Conservation (phyloP, 2,888 invertebrate species). For the Esperia sulphurella region DNA sequence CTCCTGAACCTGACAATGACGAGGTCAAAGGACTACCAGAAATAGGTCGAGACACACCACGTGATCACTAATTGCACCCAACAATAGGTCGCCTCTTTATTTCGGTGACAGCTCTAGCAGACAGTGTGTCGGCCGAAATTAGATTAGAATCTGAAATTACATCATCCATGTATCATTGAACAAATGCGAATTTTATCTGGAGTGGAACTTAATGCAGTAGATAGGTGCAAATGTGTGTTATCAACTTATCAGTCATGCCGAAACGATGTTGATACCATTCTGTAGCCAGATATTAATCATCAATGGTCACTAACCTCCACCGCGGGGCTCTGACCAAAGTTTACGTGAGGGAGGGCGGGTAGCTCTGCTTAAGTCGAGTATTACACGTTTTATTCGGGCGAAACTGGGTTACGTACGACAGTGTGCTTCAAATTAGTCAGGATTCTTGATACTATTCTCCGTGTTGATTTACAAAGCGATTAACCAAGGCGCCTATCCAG, state of each 20-base stretch:
- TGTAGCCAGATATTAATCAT: background rate
- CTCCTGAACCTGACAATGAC: background rate
- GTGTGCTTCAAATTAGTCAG: conserved; percentile 15
- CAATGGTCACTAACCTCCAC: background rate
- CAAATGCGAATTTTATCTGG: background rate
- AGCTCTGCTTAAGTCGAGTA: background rate
- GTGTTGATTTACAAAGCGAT: too few relatives aligned
- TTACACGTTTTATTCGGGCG: background rate
- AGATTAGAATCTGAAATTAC: background rate
- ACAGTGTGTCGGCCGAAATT: background rate
- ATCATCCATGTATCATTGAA: background rate
- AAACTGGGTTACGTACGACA: conserved; percentile 24
- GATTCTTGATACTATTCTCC: too few relatives aligned
- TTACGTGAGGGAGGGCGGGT: background rate
- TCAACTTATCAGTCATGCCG: background rate
- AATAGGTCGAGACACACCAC: background rate
- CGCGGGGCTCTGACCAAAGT: background rate
- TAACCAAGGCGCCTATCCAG: too few relatives aligned
- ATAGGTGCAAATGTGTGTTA: too few relatives aligned
- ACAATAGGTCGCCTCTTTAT: background rate
- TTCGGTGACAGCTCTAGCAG: background rate
- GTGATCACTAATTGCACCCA: background rate
- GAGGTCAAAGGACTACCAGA: background rate
- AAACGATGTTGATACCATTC: background rate
- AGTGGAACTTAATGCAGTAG: background rate